Percentiles rank a stretch among this genome's conserved stretches.
Evolutionary conservation across 2,113 vertebrate genomes (phyloP).

Genomic region (Siphamia tubifer): DNA sequence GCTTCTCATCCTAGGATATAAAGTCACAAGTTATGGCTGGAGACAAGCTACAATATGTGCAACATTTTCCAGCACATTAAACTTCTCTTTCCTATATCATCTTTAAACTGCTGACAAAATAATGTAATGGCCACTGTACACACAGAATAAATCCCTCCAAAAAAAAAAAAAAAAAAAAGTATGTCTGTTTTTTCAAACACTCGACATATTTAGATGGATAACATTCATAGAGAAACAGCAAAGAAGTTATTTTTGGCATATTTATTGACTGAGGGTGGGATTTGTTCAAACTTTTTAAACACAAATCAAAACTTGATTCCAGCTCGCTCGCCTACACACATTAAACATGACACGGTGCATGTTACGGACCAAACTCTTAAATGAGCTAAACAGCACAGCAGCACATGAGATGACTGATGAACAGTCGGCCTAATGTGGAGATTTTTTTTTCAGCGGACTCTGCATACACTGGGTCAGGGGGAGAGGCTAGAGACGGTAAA

Average conservation of each 20-base stretch:
- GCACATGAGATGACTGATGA: conserved; percentile 59
- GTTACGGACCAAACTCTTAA: conserved; percentile 51
- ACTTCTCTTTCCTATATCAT: conserved; percentile 13
- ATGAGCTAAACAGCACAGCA: conserved; percentile 54
- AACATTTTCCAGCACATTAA: conserved; percentile 24
- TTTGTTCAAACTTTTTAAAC: conserved; percentile 52
- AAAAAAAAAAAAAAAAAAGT: background rate
- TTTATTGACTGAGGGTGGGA: conserved; percentile 37
- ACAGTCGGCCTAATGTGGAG: conserved; percentile 42
- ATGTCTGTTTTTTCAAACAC: too few relatives aligned
- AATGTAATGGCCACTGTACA: conserved; percentile 26
- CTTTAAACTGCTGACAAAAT: conserved; percentile 46
- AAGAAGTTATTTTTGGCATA: conserved; percentile 58
- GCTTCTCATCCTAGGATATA: conserved; percentile 60
- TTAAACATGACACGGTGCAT: conserved; percentile 54
- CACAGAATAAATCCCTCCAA: conserved; percentile 46
- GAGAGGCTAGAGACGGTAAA: conserved; percentile 35
- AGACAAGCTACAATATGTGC: conserved; percentile 34
- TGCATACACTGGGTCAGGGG: conserved; percentile 3
- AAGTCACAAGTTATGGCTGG: conserved; percentile 54
- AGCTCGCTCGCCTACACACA: conserved; percentile 51
- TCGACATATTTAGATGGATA: conserved; percentile 50
- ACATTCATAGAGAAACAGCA: conserved; percentile 46
- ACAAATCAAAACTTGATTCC: conserved; percentile 58
- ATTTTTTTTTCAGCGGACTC: conserved; percentile 42